phyloP scores from a whole-genome alignment of 2,797 vertebrate species.

The Diglossa cyanea region DNA sequence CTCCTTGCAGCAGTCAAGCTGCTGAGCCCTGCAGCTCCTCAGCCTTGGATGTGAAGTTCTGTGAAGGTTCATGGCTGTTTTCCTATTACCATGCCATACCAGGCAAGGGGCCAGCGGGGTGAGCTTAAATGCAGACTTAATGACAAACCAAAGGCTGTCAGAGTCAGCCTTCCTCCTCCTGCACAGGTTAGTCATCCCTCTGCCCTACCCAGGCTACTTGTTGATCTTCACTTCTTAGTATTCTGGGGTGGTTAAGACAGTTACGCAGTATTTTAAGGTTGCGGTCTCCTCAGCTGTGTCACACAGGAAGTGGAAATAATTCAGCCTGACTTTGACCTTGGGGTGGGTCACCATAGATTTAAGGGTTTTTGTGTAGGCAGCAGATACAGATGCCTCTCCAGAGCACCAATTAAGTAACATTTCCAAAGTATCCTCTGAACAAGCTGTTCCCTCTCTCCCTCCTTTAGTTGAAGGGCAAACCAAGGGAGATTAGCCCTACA shows the following conservation, averaged over 20 bases:
- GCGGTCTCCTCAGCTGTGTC: background rate
- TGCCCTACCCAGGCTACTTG: background rate
- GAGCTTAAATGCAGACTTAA: background rate
- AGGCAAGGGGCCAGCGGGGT: background rate
- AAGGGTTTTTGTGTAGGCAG: background rate
- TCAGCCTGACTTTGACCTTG: background rate
- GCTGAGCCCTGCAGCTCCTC: background rate
- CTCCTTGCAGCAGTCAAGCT: accelerated
- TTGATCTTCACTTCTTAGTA: background rate
- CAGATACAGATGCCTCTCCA: background rate
- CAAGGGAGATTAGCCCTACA: background rate
- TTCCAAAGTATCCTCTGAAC: background rate
- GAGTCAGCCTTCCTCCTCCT: background rate
- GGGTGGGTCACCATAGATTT: background rate
- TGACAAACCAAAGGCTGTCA: background rate
- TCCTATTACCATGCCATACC: background rate
- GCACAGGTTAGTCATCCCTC: background rate
- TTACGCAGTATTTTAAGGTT: background rate
- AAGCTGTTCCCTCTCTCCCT: background rate
- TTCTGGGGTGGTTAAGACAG: background rate
- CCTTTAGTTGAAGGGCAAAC: background rate
- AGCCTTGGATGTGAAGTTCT: background rate
- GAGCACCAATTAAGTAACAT: background rate
- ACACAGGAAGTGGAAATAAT: background rate
- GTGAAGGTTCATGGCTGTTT: background rate